phyloP scores from a whole-genome alignment of 2,113 vertebrate species.

The Acanthisitta chloris region DNA sequence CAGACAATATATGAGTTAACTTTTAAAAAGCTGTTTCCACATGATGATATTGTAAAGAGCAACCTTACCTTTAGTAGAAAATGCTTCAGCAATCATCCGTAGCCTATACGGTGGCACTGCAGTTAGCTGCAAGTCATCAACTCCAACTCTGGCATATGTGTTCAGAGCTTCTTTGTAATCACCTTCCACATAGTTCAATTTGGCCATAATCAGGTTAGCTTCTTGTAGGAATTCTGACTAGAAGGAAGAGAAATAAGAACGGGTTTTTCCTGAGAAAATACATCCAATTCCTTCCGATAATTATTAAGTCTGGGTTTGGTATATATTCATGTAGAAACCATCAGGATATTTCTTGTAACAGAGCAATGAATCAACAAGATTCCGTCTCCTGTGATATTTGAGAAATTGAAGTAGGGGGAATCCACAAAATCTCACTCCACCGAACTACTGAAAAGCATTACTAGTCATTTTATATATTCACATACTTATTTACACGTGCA shows the following conservation, averaged over 20 bases:
- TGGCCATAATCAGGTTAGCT: slow-evolving; percentile 90
- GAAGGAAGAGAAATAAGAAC: slow-evolving; percentile 51
- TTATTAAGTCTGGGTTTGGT: background rate
- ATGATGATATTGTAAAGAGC: background rate
- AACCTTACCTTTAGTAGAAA: slow-evolving; percentile 89
- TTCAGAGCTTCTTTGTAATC: slow-evolving; percentile 88
- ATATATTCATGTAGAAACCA: background rate
- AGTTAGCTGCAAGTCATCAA: slow-evolving; percentile 89
- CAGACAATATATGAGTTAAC: background rate
- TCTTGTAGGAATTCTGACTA: slow-evolving; percentile 94
- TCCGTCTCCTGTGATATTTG: background rate
- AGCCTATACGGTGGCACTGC: slow-evolving; percentile 87
- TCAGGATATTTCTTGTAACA: background rate
- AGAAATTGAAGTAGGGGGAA: background rate
- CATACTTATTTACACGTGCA: background rate
- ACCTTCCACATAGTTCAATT: slow-evolving; percentile 92
- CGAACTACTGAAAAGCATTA: background rate
- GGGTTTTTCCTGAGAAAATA: background rate
- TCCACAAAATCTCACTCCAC: background rate
- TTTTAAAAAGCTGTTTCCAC: background rate
- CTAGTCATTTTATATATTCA: background rate
- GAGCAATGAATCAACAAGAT: background rate
- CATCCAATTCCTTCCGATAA: background rate
- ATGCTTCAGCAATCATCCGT: slow-evolving; percentile 93
- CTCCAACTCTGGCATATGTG: slow-evolving; percentile 80